Conservation (phyloP, 2,888 invertebrate species). For the Cantharis flavilabris region DNA sequence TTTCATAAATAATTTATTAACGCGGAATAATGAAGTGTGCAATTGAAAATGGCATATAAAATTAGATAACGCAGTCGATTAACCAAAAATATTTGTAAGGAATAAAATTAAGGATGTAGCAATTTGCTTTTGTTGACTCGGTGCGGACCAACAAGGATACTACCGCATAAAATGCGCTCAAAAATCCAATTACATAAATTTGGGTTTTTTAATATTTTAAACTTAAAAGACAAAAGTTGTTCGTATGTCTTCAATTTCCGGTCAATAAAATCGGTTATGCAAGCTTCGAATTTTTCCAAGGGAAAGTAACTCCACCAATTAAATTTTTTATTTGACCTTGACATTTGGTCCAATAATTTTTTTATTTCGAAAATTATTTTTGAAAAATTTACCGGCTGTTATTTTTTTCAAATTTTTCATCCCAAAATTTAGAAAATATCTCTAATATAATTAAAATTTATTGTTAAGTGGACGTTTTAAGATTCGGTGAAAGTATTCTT, state of each 20-base stretch:
- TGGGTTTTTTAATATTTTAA: background rate
- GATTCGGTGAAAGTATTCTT: background rate
- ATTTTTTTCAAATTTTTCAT: background rate
- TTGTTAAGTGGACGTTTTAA: background rate
- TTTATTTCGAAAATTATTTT: background rate
- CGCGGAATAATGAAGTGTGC: background rate
- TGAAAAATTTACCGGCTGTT: too few relatives aligned
- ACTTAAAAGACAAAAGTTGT: background rate
- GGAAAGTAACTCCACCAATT: background rate
- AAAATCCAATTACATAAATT: background rate
- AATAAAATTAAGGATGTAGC: background rate
- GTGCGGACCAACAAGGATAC: background rate
- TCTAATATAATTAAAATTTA: background rate
- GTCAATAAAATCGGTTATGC: background rate
- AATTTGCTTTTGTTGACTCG: background rate
- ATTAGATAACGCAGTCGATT: background rate
- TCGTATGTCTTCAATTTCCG: background rate
- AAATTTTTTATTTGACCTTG: background rate
- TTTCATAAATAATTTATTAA: background rate
- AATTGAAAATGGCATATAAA: background rate
- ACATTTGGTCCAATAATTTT: background rate
- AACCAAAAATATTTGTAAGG: background rate
- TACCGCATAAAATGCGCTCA: background rate
- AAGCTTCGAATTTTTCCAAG: background rate
- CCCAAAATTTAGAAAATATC: background rate